A percentile compares a stretch with the other conserved stretches of the same genome.
These are phyloP conservation scores for Pituophis catenifer DNA, from an alignment of 2,113 vertebrate genomes.

Conservation along the genomic window DNA sequence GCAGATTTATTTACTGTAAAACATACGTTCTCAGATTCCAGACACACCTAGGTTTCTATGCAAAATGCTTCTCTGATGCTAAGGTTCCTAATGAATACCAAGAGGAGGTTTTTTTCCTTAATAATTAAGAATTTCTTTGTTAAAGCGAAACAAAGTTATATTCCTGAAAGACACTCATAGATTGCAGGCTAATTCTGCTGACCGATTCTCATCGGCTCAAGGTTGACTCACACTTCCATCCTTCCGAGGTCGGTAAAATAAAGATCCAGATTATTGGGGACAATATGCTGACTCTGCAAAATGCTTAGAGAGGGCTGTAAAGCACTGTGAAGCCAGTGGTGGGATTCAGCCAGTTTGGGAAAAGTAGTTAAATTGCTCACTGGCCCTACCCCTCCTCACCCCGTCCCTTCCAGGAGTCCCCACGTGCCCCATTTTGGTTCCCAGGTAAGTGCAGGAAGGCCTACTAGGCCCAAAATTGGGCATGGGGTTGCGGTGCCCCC, in stretches of 20 bases:
- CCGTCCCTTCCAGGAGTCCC: too few relatives aligned
- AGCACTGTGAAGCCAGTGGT: neutral
- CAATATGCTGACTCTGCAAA: neutral
- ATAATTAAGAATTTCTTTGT: neutral
- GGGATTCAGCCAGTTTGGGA: too few relatives aligned
- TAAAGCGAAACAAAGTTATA: neutral
- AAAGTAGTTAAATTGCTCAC: too few relatives aligned
- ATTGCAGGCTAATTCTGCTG: neutral
- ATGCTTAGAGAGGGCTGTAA: neutral
- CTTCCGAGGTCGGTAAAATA: neutral
- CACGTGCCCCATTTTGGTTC: too few relatives aligned
- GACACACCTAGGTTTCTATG: neutral
- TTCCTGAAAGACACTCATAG: neutral
- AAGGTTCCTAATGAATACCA: neutral
- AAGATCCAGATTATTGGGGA: neutral
- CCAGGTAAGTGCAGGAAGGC: too few relatives aligned
- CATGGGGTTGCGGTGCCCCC: too few relatives aligned
- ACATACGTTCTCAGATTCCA: neutral
- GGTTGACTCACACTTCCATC: neutral
- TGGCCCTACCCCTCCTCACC: too few relatives aligned
- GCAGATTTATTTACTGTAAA: neutral
- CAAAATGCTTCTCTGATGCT: neutral
- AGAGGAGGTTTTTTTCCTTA: neutral
- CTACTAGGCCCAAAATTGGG: too few relatives aligned
- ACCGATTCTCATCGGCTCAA: neutral